Evolutionary conservation across 2,888 invertebrate genomes (phyloP), one percentile per base, ranked within the genome.

Genomic region (Trachelus troglodyta): DNA sequence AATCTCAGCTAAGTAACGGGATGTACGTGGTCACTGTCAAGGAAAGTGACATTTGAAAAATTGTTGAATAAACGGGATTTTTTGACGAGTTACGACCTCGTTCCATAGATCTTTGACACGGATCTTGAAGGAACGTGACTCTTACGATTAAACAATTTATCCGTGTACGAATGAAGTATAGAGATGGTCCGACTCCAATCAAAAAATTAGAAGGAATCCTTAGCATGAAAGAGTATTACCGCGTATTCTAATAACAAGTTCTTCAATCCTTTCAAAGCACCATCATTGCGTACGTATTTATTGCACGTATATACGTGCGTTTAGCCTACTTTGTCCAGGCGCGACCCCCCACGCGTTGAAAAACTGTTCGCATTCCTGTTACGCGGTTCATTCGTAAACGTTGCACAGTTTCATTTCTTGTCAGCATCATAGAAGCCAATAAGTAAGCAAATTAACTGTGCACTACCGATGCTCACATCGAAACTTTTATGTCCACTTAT

Each of bases 351-450:
- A 71, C 71, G 71, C 71, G 34, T 31, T 34, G 33, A 69, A 78
- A 78, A 78, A 78, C n/a, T 69, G 75, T 81, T 82, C 82, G 82
- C 81, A 82, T 85, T 83, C 85, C 84, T 83, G 85, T 87, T 87
- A 86, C 81, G 84, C 82, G 78, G 80, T 81, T 80, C 73, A 35
- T 56, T 69, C 30, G n/a, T 77, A 73, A 34, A 71, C 15, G 71
- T 71, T 12, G 71, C 33, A 56, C 23, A 15, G 56, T 56, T 23
- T 9, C 56, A 56, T 56, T 56, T 56, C 23, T 56, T 56, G 56
- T 56, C 56, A 56, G 56, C 23, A 56, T 23, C 56, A 9, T 23
- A 56, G 56, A 56, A 56, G 56, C 56, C 9, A 56, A 56, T 56
- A 56, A 56, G 56, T 56, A 56, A 56, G 56, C 56, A 56, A 56